Conservation (phyloP, 2,113 vertebrate genomes). For the Crotalus viridis region DNA sequence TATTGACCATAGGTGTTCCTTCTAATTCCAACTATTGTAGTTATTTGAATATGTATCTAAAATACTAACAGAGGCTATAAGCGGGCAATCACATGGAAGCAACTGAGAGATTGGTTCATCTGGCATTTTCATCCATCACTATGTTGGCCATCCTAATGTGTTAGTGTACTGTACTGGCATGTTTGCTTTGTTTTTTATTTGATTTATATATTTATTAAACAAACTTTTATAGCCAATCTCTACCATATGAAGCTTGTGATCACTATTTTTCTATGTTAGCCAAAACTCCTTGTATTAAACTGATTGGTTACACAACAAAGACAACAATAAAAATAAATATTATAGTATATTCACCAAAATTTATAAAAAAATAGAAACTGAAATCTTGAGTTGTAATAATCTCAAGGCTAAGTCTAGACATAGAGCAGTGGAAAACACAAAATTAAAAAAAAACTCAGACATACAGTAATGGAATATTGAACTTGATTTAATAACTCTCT, state of each 20-base stretch:
- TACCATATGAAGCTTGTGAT: background rate
- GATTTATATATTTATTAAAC: background rate
- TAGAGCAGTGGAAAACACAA: background rate
- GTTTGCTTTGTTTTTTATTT: background rate
- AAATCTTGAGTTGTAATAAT: background rate
- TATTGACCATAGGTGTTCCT: background rate
- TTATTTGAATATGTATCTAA: background rate
- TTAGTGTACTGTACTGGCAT: background rate
- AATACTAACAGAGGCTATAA: background rate
- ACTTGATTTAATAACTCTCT: background rate
- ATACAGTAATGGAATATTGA: background rate
- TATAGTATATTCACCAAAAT: background rate
- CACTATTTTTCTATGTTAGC: background rate
- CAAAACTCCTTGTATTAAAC: background rate
- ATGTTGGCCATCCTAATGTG: background rate
- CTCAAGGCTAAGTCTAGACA: background rate
- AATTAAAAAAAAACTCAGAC: background rate
- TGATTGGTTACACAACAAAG: background rate
- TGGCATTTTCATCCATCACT: background rate
- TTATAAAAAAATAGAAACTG: background rate
- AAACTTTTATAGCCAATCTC: background rate
- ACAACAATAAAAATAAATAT: background rate
- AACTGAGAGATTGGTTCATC: background rate
- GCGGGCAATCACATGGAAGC: background rate
- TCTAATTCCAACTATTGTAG: background rate